phyloP scores from a whole-genome alignment of 2,888 invertebrate genomes.

The Thecocarcelia acutangulata region DNA sequence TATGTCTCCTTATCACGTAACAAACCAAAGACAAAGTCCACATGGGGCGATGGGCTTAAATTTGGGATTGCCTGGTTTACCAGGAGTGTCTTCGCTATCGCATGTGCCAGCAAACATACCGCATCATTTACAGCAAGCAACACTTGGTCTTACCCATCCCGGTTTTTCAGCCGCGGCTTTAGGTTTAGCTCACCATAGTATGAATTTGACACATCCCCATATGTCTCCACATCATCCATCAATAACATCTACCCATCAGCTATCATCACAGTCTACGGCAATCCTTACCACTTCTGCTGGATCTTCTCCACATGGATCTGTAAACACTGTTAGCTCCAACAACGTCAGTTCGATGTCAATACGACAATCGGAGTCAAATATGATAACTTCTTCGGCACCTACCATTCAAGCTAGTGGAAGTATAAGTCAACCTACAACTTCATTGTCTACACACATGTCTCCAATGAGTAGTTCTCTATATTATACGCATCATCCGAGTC shows the following conservation, averaged over 20 bases:
- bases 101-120: constrained; percentile 76
- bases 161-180: constrained; percentile 78
- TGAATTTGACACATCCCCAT: constrained; percentile 79
- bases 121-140: constrained; percentile 79
- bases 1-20: constrained; percentile 79
- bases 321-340: constrained; percentile 72
- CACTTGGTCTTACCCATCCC: constrained; percentile 78
- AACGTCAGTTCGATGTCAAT: constrained; percentile 61
- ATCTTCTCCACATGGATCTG: constrained; percentile 76
- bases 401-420: constrained; percentile 72
- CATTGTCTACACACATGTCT: constrained; percentile 78
- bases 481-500: constrained; percentile 76
- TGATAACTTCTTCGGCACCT: constrained; percentile 73
- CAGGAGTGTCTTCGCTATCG: constrained; percentile 75
- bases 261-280: constrained; percentile 76
- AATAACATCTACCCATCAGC: constrained; percentile 77
- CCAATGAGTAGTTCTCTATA: constrained; percentile 78
- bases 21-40: constrained; percentile 80
- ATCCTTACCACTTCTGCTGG: constrained; percentile 68
- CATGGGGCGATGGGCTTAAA: constrained; percentile 78
- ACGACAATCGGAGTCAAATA: constrained; percentile 71
- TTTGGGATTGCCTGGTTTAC: constrained; percentile 77
- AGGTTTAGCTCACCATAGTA: constrained; percentile 78
- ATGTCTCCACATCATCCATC: constrained; percentile 78
- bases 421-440: constrained; percentile 73